Conservation (phyloP, 2,797 vertebrate genomes). For the Argyrosomus regius region DNA sequence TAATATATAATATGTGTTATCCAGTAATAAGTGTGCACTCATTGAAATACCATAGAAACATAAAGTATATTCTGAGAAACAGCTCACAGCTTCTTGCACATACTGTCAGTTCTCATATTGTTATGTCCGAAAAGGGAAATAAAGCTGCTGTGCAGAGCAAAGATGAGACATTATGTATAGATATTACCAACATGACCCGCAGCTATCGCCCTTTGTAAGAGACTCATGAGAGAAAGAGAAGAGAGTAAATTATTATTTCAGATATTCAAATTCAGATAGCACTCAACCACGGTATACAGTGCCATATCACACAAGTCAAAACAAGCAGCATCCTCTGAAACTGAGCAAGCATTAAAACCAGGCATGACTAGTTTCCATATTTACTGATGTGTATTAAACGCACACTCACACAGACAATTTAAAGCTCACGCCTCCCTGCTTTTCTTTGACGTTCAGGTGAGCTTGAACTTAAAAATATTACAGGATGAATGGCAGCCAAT, state of each 20-base stretch:
- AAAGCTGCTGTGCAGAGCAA: slow-evolving; percentile 15
- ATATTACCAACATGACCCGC: slow-evolving; percentile 39
- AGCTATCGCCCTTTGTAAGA: slow-evolving; percentile 28
- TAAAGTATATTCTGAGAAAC: background rate
- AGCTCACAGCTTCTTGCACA: slow-evolving; percentile 21
- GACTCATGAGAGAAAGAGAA: slow-evolving; percentile 10
- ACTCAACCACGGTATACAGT: background rate
- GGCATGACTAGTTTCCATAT: slow-evolving; percentile 21
- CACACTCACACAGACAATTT: slow-evolving; percentile 19
- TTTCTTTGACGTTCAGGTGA: slow-evolving; percentile 17
- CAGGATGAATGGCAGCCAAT: slow-evolving; percentile 65
- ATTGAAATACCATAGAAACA: background rate
- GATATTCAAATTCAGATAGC: slow-evolving; percentile 17
- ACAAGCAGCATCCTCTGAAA: background rate
- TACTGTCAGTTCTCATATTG: slow-evolving; percentile 4
- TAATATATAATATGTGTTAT: background rate
- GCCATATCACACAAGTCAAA: background rate
- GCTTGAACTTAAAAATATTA: slow-evolving; percentile 38
- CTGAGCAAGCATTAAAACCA: slow-evolving; percentile 8
- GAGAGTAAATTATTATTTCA: slow-evolving; percentile 5
- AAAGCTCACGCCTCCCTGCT: slow-evolving; percentile 10
- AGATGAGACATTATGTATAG: slow-evolving; percentile 20
- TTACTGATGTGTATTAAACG: slow-evolving; percentile 30
- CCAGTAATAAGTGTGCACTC: background rate
- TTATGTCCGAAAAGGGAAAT: slow-evolving; percentile 9